phyloP scores from a whole-genome alignment of 2,797 vertebrate species.

The Psittacula derbiana region DNA sequence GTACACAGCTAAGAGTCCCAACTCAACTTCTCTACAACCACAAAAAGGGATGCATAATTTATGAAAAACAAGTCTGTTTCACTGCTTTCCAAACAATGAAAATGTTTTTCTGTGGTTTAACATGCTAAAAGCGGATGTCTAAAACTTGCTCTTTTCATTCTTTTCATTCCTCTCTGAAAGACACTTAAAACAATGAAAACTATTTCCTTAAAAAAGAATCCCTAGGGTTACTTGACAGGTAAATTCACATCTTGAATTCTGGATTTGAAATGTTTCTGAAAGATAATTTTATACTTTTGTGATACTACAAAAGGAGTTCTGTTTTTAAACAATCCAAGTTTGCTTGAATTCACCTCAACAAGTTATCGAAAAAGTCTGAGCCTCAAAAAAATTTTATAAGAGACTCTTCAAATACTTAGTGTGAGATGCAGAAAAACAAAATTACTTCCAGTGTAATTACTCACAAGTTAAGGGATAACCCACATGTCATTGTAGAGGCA shows the following conservation, averaged over 20 bases:
- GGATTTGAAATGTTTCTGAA: neutral
- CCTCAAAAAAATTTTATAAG: neutral
- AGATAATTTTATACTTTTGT: neutral
- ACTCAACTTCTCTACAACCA: neutral
- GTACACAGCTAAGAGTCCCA: neutral
- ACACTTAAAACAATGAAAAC: neutral
- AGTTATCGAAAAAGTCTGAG: neutral
- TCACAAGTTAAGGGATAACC: neutral
- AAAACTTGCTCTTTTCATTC: neutral
- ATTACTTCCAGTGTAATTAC: neutral
- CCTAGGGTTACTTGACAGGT: neutral
- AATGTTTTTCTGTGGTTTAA: neutral
- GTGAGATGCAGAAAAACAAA: neutral
- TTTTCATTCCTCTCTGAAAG: neutral
- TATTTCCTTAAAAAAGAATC: neutral
- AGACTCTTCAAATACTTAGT: neutral
- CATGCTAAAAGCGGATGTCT: neutral
- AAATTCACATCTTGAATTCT: neutral
- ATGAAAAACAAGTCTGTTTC: neutral
- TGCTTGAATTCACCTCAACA: neutral
- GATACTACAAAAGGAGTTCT: neutral
- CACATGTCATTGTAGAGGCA: slow-evolving; percentile 6
- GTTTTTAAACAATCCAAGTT: neutral
- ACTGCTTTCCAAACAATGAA: neutral
- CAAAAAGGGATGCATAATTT: neutral